Percentiles rank a stretch among this genome's conserved stretches.
phyloP scores from a whole-genome alignment of 2,797 vertebrate species.

The Acanthopagrus latus region DNA sequence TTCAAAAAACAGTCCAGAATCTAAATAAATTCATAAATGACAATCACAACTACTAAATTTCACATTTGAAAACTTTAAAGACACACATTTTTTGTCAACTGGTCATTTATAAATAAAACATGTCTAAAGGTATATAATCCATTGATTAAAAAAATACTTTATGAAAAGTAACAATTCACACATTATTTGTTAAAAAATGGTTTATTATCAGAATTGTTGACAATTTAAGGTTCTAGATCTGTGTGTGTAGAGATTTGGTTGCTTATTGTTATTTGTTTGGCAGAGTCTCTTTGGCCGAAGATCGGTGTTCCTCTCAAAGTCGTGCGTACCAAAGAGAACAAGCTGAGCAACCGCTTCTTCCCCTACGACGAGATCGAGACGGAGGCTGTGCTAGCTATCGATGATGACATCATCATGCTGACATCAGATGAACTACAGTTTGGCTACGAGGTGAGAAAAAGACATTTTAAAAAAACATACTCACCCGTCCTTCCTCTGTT shows the following conservation, averaged over 20 bases:
- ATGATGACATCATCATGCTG: constrained; percentile 99
- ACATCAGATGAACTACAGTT: constrained; percentile 98
- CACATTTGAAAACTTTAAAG: background rate
- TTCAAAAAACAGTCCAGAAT: background rate
- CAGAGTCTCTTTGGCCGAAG: constrained; percentile 97
- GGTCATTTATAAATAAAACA: too few relatives aligned
- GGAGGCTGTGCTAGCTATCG: constrained; percentile 96
- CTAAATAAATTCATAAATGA: background rate
- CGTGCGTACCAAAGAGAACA: constrained; percentile 96
- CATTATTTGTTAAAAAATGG: background rate
- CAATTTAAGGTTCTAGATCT: background rate
- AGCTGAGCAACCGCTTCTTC: constrained; percentile 98
- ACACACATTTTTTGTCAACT: background rate
- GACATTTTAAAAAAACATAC: background rate
- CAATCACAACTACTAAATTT: background rate
- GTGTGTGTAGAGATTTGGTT: background rate
- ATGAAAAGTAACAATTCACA: too few relatives aligned
- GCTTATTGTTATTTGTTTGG: background rate
- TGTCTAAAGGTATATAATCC: too few relatives aligned
- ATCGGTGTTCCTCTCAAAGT: constrained; percentile 96
- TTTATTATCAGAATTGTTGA: background rate
- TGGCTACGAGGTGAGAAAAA: constrained; percentile 93
- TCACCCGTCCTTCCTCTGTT: constrained; percentile 24
- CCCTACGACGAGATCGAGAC: constrained; percentile 98
- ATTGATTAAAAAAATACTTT: too few relatives aligned